Evolutionary conservation across 2,888 invertebrate genomes (phyloP).

Genomic region (Cotesia congregata): DNA sequence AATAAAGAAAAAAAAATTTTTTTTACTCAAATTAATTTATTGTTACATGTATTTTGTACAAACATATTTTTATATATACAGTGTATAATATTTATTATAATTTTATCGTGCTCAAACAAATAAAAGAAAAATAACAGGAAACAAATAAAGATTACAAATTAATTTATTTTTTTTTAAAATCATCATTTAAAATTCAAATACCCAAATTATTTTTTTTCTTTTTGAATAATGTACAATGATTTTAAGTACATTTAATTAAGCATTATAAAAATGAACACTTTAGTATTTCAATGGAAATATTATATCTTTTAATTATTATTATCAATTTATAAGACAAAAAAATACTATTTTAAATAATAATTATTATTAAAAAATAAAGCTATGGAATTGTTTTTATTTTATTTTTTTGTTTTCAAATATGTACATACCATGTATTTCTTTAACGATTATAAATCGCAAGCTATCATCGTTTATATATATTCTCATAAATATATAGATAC

Average conservation of each 20-base stretch:
- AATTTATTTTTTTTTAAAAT: neutral
- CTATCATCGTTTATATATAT: slow-evolving; percentile 11
- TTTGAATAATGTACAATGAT: neutral
- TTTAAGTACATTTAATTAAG: neutral
- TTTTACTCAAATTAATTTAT: neutral
- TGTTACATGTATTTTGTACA: slow-evolving; percentile 47
- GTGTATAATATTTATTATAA: neutral
- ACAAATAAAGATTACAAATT: neutral
- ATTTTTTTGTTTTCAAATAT: neutral
- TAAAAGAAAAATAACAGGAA: neutral
- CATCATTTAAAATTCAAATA: neutral
- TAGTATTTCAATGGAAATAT: too few species aligned
- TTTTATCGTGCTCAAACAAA: neutral
- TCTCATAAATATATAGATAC: neutral
- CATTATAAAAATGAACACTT: neutral
- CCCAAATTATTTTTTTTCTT: neutral
- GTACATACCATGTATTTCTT: neutral
- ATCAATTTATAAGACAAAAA: neutral
- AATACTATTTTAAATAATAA: slow-evolving; percentile 19
- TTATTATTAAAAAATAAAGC: slow-evolving; percentile 29
- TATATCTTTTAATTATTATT: too few species aligned
- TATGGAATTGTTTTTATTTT: slow-evolving; percentile 4
- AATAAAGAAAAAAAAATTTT: neutral
- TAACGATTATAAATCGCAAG: neutral
- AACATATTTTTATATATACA: slow-evolving; percentile 1